These are phyloP conservation scores for Rhagonycha fulva DNA, from an alignment of 2,888 invertebrate genomes.

Conservation along the genomic window DNA sequence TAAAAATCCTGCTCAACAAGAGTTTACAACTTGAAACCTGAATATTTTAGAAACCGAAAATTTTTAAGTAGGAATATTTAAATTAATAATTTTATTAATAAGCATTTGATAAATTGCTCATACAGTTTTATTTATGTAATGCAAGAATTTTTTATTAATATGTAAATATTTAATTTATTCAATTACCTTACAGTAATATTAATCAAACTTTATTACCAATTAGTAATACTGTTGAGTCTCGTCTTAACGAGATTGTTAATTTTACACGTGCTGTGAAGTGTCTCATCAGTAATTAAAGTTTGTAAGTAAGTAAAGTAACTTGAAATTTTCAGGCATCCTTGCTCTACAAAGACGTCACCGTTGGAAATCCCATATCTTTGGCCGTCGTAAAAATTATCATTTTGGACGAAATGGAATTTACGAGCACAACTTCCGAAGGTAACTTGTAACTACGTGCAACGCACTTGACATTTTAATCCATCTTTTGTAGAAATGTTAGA, in stretches of 20 bases:
- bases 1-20: not conserved
- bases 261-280: not conserved
- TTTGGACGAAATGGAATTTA: constrained; percentile 57
- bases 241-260: not conserved
- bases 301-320: not conserved
- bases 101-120: not conserved
- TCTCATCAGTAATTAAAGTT: not conserved
- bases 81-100: not conserved
- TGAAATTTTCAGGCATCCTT: constrained; percentile 63
- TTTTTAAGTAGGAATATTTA: not conserved
- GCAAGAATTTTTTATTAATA: not conserved
- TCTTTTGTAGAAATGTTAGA: constrained; percentile 63
- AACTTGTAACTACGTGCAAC: not conserved
- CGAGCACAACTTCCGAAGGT: constrained; percentile 43
- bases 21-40: not conserved
- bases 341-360: constrained; percentile 79
- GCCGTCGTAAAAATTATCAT: constrained; percentile 74
- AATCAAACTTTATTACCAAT: not conserved
- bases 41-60: not conserved
- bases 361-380: constrained; percentile 84
- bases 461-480: constrained; percentile 2
- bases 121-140: not conserved
- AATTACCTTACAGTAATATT: not conserved
- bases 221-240: not conserved
- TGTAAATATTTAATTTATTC: not conserved